phyloP scores from a whole-genome alignment of 2,888 invertebrate species.

The Glaucopsyche alexis region DNA sequence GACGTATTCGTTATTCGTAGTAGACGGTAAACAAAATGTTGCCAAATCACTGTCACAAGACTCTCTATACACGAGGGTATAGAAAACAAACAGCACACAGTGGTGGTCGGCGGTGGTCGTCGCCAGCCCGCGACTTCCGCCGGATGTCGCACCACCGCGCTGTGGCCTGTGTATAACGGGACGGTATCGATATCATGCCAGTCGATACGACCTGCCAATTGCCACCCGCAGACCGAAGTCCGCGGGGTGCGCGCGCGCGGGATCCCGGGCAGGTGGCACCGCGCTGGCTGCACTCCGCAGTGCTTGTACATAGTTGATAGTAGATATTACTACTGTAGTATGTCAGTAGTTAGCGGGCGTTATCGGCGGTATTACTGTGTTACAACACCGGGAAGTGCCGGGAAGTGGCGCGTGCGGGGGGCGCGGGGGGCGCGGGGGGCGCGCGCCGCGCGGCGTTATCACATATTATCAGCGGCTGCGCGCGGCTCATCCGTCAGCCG shows the following conservation, averaged over 20 bases:
- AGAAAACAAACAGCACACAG: neutral
- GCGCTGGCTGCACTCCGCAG: too few species aligned
- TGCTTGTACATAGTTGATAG: too few species aligned
- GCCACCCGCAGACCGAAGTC: neutral
- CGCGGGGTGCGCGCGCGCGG: neutral
- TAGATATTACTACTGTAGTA: neutral
- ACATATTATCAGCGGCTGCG: neutral
- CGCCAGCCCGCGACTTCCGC: neutral
- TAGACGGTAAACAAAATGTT: neutral
- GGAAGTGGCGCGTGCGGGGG: neutral
- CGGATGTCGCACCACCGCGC: conserved; percentile 5
- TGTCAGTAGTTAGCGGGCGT: neutral
- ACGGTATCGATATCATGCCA: neutral
- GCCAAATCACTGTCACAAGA: neutral
- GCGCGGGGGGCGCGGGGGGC: neutral
- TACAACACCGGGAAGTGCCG: neutral
- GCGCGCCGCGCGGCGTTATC: neutral
- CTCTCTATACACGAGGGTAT: neutral
- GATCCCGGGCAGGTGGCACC: too few species aligned
- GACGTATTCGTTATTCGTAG: too few species aligned
- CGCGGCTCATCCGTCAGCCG: conserved; percentile 14
- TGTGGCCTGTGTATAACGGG: conserved; percentile 5
- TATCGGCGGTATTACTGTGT: neutral
- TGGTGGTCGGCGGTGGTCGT: conserved; percentile 4
- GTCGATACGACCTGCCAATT: neutral